phyloP scores from a whole-genome alignment of 2,113 vertebrate genomes.

The Paramisgurnus dabryanus region DNA sequence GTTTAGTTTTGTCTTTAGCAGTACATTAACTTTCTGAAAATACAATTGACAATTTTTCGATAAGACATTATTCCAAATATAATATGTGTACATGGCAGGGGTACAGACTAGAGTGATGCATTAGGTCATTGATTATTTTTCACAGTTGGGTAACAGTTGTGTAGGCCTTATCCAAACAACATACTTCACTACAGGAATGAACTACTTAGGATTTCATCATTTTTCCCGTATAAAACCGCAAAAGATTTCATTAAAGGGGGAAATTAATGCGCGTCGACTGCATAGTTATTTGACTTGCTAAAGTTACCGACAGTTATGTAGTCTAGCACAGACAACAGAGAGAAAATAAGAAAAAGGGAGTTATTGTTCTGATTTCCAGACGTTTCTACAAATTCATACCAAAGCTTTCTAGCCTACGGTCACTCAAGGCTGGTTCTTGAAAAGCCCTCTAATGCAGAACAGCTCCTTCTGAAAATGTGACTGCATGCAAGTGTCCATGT shows the following conservation, averaged over 20 bases:
- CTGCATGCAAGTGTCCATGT: neutral
- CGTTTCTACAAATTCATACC: slow-evolving; percentile 43
- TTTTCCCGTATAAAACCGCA: slow-evolving; percentile 22
- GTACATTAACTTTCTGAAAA: too few relatives aligned
- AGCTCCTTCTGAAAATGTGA: slow-evolving; percentile 22
- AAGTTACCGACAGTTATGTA: slow-evolving; percentile 6
- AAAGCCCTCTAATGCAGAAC: slow-evolving; percentile 48
- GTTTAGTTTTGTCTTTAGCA: too few relatives aligned
- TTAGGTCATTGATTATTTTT: slow-evolving; percentile 25
- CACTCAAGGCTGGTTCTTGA: slow-evolving; percentile 19
- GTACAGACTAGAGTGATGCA: slow-evolving; percentile 16
- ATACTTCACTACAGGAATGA: neutral
- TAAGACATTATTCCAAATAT: neutral
- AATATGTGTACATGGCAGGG: neutral
- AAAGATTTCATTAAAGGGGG: slow-evolving; percentile 29
- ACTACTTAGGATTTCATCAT: slow-evolving; percentile 32
- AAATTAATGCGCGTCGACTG: slow-evolving; percentile 29
- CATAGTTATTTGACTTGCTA: neutral
- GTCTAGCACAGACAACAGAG: neutral
- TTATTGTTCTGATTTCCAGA: slow-evolving; percentile 40
- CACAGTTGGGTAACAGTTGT: slow-evolving; percentile 8
- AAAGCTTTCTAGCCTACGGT: slow-evolving; percentile 31
- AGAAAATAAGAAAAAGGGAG: slow-evolving; percentile 18
- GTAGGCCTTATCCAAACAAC: slow-evolving; percentile 31
- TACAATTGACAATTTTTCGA: too few relatives aligned